A percentile compares a stretch with the other conserved stretches of the same genome.
phyloP scores from a whole-genome alignment of 2,888 invertebrate species.

The Ceramica pisi region DNA sequence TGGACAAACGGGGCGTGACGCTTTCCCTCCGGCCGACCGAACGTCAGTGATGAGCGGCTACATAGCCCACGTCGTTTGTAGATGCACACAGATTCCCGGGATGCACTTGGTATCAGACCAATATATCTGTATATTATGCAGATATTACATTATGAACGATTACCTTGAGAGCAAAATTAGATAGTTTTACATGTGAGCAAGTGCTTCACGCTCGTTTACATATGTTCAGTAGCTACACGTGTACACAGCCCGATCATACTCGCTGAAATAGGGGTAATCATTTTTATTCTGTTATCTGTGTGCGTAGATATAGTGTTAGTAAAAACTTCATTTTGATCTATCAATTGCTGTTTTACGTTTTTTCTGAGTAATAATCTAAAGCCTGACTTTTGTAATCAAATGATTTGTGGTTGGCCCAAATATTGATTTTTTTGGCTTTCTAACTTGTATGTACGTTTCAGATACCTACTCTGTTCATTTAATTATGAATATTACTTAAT shows the following conservation, averaged over 20 bases:
- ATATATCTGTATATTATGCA: conserved; percentile 83
- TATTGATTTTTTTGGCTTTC: conserved; percentile 3
- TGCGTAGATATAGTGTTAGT: conserved; percentile 37
- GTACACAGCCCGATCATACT: conserved; percentile 40
- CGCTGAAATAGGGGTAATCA: conserved; percentile 46
- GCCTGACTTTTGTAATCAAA: conserved; percentile 11
- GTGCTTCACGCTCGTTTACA: conserved; percentile 72
- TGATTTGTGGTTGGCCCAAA: conserved; percentile 15
- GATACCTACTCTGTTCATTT: neutral
- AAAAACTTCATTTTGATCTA: conserved; percentile 50
- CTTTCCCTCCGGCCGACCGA: conserved; percentile 6
- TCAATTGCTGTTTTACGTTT: conserved; percentile 30
- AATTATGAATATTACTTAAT: neutral
- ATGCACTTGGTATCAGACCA: conserved; percentile 75
- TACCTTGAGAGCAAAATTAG: conserved; percentile 86
- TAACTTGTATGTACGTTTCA: neutral
- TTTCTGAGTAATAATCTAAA: conserved; percentile 34
- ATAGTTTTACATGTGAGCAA: conserved; percentile 77
- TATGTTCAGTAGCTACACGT: conserved; percentile 71
- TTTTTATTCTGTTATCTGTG: conserved; percentile 47
- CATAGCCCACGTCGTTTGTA: conserved; percentile 27
- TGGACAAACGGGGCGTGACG: conserved; percentile 26
- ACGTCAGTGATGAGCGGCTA: conserved; percentile 18
- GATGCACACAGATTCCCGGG: conserved; percentile 72
- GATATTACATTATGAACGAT: conserved; percentile 82